Percentiles rank a stretch among this genome's conserved stretches.
Conservation (phyloP, 2,888 invertebrate genomes). For the Agrotis clavis region DNA sequence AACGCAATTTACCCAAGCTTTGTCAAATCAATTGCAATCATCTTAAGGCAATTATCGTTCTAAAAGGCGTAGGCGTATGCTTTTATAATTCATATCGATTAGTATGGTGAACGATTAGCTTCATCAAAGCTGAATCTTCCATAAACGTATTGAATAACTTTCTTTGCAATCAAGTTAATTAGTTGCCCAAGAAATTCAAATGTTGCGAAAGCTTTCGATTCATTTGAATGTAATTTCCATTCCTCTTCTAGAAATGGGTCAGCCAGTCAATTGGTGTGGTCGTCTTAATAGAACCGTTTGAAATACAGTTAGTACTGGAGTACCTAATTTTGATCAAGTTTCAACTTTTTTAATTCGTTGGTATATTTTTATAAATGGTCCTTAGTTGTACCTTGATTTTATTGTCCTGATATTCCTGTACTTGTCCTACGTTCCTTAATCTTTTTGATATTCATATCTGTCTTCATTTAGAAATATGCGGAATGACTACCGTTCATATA, state of each 20-base stretch:
- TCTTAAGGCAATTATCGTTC: conserved; percentile 5
- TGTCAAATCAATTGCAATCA: neutral
- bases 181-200: neutral
- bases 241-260: neutral
- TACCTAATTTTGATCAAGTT: neutral
- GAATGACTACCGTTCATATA: neutral
- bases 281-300: neutral
- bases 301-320: neutral
- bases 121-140: conserved; percentile 2
- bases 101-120: conserved; percentile 15
- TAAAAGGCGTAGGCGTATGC: neutral
- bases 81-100: conserved; percentile 9
- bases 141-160: conserved; percentile 14
- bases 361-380: no score
- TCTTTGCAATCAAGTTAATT: conserved; percentile 10
- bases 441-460: no score
- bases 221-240: conserved; percentile 26
- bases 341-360: no score
- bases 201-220: conserved; percentile 2
- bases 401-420: no score
- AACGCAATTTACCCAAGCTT: conserved; percentile 11
- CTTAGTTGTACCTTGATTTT: no score
- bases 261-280: neutral
- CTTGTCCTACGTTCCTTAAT: no score
- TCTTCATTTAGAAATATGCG: no score